phyloP scores from a whole-genome alignment of 2,888 invertebrate species.

The Lycophotia porphyrea region DNA sequence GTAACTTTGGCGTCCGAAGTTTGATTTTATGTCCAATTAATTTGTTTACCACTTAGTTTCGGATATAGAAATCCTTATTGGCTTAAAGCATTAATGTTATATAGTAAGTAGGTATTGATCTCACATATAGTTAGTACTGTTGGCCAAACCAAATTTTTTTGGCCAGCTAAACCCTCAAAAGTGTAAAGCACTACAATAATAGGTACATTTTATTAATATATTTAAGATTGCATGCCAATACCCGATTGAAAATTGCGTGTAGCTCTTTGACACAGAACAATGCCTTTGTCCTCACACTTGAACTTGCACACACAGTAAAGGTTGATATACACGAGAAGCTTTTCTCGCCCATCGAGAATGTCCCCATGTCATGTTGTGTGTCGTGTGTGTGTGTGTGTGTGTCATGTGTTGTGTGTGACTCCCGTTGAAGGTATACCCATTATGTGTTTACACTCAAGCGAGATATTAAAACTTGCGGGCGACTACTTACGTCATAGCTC shows the following conservation, averaged over 20 bases:
- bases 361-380: too few species aligned
- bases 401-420: too few species aligned
- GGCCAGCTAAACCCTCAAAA: too few species aligned
- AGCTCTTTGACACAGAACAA: constrained; percentile 5
- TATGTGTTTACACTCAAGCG: neutral
- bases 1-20: neutral
- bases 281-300: neutral
- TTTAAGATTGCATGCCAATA: neutral
- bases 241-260: neutral
- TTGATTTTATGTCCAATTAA: neutral
- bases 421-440: too few species aligned
- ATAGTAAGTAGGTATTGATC: too few species aligned
- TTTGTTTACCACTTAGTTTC: neutral
- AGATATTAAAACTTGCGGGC: too few species aligned
- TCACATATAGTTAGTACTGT: neutral
- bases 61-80: neutral
- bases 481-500: neutral
- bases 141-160: too few species aligned
- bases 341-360: neutral
- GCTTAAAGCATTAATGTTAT: too few species aligned
- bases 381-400: too few species aligned
- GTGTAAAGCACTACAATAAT: neutral
- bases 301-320: neutral
- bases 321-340: neutral
- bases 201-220: neutral